A percentile compares a stretch with the other conserved stretches of the same genome.
Conservation (phyloP, 2,888 invertebrate species). For the Platynereis dumerilii region DNA sequence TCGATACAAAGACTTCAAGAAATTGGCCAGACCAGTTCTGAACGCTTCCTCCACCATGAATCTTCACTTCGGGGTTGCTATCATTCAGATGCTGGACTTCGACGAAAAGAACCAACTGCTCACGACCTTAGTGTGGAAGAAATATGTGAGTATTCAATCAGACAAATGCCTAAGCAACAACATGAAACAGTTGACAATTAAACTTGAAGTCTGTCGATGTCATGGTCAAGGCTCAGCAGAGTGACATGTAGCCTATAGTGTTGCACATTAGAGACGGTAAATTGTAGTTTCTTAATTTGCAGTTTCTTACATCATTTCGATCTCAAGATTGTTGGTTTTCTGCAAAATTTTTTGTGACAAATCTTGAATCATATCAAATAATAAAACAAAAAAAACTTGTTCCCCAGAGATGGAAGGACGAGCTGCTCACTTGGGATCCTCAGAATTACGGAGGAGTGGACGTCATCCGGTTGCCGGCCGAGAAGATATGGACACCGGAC, state of each 20-base stretch:
- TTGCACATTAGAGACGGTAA: no score
- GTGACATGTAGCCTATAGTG: no score
- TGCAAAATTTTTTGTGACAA: no score
- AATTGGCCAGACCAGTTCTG: slow-evolving; percentile 1
- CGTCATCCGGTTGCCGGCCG: slow-evolving; percentile 6
- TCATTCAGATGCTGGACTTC: slow-evolving; percentile 23
- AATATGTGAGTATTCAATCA: slow-evolving; percentile 16
- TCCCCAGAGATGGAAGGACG: slow-evolving; percentile 22
- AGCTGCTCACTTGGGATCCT: slow-evolving; percentile 16
- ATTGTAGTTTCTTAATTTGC: no score
- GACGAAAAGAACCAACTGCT: slow-evolving; percentile 22
- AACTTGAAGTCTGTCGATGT: no score
- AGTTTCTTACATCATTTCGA: no score
- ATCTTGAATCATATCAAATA: no score
- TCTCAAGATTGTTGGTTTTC: no score
- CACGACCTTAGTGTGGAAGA: slow-evolving; percentile 21
- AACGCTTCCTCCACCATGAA: slow-evolving; percentile 7
- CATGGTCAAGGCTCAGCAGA: no score
- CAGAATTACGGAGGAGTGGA: slow-evolving; percentile 17
- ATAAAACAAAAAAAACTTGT: no score
- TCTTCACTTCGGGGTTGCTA: slow-evolving; percentile 9
- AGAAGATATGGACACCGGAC: slow-evolving; percentile 23
- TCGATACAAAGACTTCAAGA: slow-evolving; percentile 1
- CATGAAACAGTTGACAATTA: no score
- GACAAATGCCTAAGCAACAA: no score